Base-by-base conservation (phyloP, 2,113 vertebrate genomes). In the Corythoichthys intestinalis region DNA sequence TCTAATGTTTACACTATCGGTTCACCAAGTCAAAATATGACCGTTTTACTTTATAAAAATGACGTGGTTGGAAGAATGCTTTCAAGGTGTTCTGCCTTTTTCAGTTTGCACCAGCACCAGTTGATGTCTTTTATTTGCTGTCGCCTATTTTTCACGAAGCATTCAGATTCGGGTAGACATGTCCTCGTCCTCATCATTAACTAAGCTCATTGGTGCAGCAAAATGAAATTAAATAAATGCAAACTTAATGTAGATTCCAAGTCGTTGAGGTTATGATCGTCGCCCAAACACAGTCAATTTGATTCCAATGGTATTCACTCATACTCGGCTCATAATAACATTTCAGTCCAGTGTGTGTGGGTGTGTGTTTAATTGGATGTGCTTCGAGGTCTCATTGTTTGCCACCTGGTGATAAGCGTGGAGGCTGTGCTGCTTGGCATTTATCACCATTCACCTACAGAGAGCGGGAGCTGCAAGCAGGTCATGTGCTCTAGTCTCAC, bases 41-140 rank as follows among this genome's bases (percentile, higher is more conserved):
- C 20, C 20, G 20, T 28, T 28, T 28, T 28, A 28, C 20, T 28
- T 28, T 28, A 28, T 28, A 28, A 28, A 28, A 28, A 28, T 28
- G 20, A 1, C 20, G 20, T 28, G 20, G 20, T 28, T 28, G 20
- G 20, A 28, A 28, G 20, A 28, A 28, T 28, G 20, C 20, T 28
- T 28, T 28, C 20, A 28, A 28, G 20, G 20, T 28, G 20, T 28
- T 28, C 20, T 28, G 20, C 20, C 20, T 28, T 28, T 28, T 28
- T 28, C 20, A 28, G 20, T 28, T 28, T 41, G 39, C 1, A 41
- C 39, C 39, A 41, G 39, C 39, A 41, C 39, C 39, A 41, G 39
- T 6, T 85, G 86, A 87, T 82, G 85, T 87, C 11, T 81, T 78
- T 78, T 77, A 82, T 86, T 84, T 84, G 70, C 70, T 4, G 41